Conservation (phyloP, 1,140 invertebrate species). For the Helicoverpa armigera region DNA sequence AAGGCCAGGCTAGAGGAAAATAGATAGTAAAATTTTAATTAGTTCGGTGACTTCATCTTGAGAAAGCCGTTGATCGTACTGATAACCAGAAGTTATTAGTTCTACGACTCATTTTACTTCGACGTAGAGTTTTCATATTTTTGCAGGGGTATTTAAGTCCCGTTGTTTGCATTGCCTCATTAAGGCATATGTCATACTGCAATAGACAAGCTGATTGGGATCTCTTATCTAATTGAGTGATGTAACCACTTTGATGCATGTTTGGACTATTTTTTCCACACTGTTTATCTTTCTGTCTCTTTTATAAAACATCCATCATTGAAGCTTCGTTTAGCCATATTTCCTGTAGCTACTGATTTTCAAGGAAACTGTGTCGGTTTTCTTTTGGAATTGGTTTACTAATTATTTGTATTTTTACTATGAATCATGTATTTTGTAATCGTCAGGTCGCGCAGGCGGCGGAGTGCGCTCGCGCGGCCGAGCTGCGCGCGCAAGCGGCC, state of each 20-base stretch:
- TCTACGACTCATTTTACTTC: neutral
- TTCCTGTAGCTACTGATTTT: neutral
- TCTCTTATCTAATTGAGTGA: slow-evolving; percentile 36
- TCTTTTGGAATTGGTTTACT: neutral
- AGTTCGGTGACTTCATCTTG: neutral
- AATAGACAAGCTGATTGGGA: slow-evolving; percentile 11
- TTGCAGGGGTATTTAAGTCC: slow-evolving; percentile 9
- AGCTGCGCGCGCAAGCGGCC: slow-evolving; percentile 78
- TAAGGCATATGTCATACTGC: slow-evolving; percentile 2
- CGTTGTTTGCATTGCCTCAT: neutral
- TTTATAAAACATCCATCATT: neutral
- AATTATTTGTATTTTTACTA: neutral
- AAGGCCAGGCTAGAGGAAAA: neutral
- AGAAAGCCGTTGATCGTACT: slow-evolving; percentile 2
- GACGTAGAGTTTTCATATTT: neutral
- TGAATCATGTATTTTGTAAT: slow-evolving; percentile 40
- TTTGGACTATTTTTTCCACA: neutral
- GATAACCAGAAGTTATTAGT: neutral
- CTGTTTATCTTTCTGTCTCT: neutral
- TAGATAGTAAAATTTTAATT: slow-evolving; percentile 11
- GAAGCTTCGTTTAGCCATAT: neutral
- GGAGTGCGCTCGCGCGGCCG: slow-evolving; percentile 82
- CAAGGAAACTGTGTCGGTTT: neutral
- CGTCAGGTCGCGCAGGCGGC: slow-evolving; percentile 80
- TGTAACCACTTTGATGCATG: slow-evolving; percentile 3